These are phyloP conservation scores for Clepsis dumicolana DNA, from an alignment of 2,888 invertebrate genomes.

Conservation along the genomic window DNA sequence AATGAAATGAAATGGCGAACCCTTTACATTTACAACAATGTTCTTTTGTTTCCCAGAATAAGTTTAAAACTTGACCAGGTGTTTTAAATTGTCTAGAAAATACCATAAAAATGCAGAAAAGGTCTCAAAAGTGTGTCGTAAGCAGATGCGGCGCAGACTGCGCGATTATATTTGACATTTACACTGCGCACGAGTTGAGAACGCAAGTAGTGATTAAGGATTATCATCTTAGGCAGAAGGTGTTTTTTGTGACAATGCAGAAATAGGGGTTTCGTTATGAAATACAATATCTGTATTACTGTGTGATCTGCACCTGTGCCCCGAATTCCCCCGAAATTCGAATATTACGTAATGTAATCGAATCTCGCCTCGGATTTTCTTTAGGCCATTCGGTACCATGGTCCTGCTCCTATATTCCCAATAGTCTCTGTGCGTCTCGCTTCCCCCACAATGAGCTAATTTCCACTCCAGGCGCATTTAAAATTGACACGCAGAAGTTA, in stretches of 20 bases:
- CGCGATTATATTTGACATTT: constrained; percentile 37
- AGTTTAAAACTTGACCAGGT: neutral
- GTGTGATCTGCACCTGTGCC: neutral
- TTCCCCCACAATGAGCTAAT: no score
- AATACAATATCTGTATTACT: neutral
- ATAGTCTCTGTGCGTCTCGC: no score
- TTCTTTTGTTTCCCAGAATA: neutral
- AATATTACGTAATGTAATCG: no score
- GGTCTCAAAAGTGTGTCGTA: constrained; percentile 13
- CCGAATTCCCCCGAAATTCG: no score
- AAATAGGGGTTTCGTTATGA: constrained; percentile 3
- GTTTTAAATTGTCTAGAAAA: constrained; percentile 8
- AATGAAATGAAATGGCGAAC: neutral
- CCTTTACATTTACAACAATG: neutral
- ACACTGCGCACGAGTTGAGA: constrained; percentile 6
- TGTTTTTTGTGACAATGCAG: constrained; percentile 11
- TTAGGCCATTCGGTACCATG: no score
- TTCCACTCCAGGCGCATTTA: no score
- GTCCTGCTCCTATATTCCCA: no score
- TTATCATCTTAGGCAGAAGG: constrained; percentile 23
- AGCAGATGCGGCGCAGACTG: constrained; percentile 24
- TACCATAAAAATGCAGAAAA: constrained; percentile 17
- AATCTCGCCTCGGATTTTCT: no score
- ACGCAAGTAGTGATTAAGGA: constrained; percentile 27
- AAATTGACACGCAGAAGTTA: no score